Evolutionary conservation across 2,797 vertebrate genomes (phyloP).

Genomic region (Acanthopagrus latus): DNA sequence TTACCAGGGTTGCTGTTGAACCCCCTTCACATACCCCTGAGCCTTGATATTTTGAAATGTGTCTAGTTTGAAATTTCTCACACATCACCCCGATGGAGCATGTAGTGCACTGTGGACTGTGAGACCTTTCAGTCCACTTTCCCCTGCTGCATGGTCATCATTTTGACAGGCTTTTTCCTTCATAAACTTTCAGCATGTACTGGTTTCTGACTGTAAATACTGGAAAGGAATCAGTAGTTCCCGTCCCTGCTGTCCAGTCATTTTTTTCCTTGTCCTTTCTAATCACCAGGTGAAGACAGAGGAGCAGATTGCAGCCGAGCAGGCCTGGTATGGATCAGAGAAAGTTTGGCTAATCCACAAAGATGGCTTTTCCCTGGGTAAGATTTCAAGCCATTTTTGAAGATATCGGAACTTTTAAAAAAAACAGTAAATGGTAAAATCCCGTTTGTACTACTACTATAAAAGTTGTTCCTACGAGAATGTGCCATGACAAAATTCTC

Average conservation of each 20-base stretch:
- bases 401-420: no score
- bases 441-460: background rate
- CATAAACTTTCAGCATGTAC: conserved; percentile 43
- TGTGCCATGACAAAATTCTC: no score
- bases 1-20: background rate
- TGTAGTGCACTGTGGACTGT: conserved; percentile 35
- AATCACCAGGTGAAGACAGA: conserved; percentile 93
- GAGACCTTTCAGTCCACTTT: conserved; percentile 7
- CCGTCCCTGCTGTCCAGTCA: background rate
- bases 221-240: background rate
- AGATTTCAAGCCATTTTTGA: conserved; percentile 63
- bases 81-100: conserved; percentile 32
- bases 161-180: conserved; percentile 9
- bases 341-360: conserved; percentile 98
- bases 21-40: background rate
- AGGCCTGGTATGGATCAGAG: conserved; percentile 96
- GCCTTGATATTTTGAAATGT: conserved; percentile 14
- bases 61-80: conserved; percentile 36
- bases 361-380: conserved; percentile 96
- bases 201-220: conserved; percentile 17
- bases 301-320: conserved; percentile 95
- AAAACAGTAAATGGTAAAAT: background rate
- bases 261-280: conserved; percentile 29
- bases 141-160: conserved; percentile 56
- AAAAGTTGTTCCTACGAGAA: no score